Percentiles rank a stretch among this genome's conserved stretches.
Evolutionary conservation across 2,113 vertebrate genomes (phyloP).

Genomic region (Solenodon paradoxus): DNA sequence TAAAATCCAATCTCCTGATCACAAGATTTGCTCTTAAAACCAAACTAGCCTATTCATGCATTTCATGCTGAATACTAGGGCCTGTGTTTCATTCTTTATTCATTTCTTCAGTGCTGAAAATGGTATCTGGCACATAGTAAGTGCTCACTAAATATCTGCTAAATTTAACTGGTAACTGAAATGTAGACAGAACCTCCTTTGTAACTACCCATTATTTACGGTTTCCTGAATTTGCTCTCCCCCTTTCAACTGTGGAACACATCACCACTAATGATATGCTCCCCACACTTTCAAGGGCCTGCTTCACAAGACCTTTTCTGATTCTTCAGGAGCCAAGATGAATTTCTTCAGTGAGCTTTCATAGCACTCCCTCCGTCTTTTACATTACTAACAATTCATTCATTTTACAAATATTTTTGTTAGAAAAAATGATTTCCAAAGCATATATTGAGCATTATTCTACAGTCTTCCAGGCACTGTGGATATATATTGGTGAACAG

Average conservation of each 20-base stretch:
- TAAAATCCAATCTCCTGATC: not conserved
- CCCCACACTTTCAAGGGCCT: not conserved
- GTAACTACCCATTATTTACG: not conserved
- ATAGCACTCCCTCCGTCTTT: not conserved
- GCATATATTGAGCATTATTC: not conserved
- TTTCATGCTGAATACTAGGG: not conserved
- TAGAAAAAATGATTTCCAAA: not conserved
- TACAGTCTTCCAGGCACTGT: not conserved
- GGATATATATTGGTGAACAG: not conserved
- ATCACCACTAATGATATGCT: not conserved
- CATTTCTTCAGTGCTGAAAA: not conserved
- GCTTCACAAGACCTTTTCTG: not conserved
- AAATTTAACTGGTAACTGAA: not conserved
- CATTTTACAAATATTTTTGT: not conserved
- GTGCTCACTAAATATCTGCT: not conserved
- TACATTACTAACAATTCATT: not conserved
- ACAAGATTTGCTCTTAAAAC: slow-evolving; percentile 22
- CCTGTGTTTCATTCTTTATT: not conserved
- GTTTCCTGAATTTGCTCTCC: not conserved
- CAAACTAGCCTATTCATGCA: not conserved
- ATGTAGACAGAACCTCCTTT: not conserved
- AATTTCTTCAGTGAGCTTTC: not conserved
- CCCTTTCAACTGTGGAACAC: not conserved
- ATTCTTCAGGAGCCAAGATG: not conserved
- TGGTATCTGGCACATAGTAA: not conserved